Evolutionary conservation across 37 sponge, comb jelly and placozoan genomes (phyloP).

Genomic region (Agelas oroides): DNA sequence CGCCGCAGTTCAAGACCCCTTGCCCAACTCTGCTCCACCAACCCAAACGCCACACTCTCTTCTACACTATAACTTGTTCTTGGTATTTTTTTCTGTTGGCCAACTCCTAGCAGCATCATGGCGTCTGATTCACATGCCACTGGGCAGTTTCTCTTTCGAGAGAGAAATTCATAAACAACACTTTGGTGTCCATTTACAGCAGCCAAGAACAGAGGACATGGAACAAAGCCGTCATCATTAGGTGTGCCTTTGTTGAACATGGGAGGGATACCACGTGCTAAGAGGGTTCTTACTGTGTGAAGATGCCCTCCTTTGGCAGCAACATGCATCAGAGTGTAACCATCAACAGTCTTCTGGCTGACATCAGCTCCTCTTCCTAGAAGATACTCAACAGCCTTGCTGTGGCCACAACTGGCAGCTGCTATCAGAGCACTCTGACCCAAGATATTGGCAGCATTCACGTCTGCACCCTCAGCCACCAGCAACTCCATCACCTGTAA

Average conservation of each 20-base stretch:
- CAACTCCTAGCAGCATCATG: slow-evolving; percentile 53
- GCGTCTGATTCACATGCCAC: slow-evolving; percentile 39
- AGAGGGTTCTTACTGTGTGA: slow-evolving; percentile 35
- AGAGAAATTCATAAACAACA: slow-evolving; percentile 29
- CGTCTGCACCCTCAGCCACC: slow-evolving; percentile 49
- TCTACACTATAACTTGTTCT: too few relatives aligned
- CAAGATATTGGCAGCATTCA: slow-evolving; percentile 64
- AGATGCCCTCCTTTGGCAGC: slow-evolving; percentile 72
- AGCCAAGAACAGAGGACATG: slow-evolving; percentile 80
- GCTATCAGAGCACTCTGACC: slow-evolving; percentile 66
- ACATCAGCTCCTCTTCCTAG: slow-evolving; percentile 51
- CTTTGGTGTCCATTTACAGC: slow-evolving; percentile 60
- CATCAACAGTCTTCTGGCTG: slow-evolving; percentile 47
- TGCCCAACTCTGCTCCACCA: slow-evolving; percentile 33
- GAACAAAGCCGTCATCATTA: slow-evolving; percentile 22
- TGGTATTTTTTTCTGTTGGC: not conserved
- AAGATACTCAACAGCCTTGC: slow-evolving; percentile 57
- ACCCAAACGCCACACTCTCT: not conserved
- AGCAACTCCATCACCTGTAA: slow-evolving; percentile 60
- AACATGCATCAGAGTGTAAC: slow-evolving; percentile 74
- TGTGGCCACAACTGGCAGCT: slow-evolving; percentile 64
- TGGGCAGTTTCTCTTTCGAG: slow-evolving; percentile 21
- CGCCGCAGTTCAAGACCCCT: slow-evolving; percentile 2
- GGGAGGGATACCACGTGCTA: slow-evolving; percentile 39
- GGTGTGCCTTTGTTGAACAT: slow-evolving; percentile 7